Evolutionary conservation across 2,797 vertebrate species (phyloP), one percentile per base, ranked within the genome.

Genomic region (Microtus californicus): DNA sequence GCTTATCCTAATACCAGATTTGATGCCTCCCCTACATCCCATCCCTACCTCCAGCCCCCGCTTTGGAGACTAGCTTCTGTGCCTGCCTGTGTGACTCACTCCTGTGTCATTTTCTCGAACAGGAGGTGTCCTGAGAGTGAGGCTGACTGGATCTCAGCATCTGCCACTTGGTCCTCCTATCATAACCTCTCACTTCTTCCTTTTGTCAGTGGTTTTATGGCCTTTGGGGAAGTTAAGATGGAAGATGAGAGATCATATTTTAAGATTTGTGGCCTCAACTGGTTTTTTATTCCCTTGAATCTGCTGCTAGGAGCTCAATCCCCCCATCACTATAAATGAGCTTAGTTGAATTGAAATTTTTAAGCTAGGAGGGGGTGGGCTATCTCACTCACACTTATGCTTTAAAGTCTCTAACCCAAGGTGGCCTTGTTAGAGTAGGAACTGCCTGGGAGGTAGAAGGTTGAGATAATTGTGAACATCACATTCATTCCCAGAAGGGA

Each of bases 191-290:
- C 21, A 48, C 40, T 19, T 96, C 29, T 25, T 69, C 45, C 51
- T 43, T 51, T 37, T 83, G 29, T 31, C 37, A 40, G 25, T 61
- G 34, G 45, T 96, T 88, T 81, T 78, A 86, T 61, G 40, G 31
- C 34, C 63, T 67, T 59, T 78, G 63, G 63, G 37, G 79, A 92
- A 79, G 56, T 76, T 87, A 40, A 93, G 88, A 59, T 1, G 1
- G 40, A 79, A 78, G 61, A 59, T 1, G 1, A n/a, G 67, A 81
- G 54, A 77, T 87, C 76, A 17, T 88, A 31, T 65, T 93, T 90
- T 86, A 67, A 90, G 86, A 54, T 89, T 76, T 95, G 89, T 86
- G 40, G 74, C 8, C 34, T 95, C n/a, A 48, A 45, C 8, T 86
- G 92, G 74, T 71, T 90, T 67, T 77, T 95, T 79, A 48, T 34